Evolutionary conservation across 1,140 invertebrate species (phyloP).

Genomic region (Heliconius eleuchia): DNA sequence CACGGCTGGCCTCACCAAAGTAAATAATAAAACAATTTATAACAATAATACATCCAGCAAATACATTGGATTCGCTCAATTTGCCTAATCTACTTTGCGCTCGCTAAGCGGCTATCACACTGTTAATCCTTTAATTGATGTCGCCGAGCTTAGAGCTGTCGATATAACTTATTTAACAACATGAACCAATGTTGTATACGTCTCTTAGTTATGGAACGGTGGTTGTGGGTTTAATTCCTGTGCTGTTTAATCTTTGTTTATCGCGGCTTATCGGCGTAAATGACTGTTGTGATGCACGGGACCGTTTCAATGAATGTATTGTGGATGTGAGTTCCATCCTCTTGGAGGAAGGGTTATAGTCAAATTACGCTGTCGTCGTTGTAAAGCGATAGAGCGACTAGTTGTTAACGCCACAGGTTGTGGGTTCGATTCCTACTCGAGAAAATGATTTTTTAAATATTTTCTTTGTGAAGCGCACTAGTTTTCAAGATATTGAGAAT

Average conservation of each 20-base stretch:
- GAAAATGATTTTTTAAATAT: too few species aligned
- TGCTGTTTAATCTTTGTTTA: background rate
- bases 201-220: background rate
- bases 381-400: too few species aligned
- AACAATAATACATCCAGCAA: conserved; percentile 1
- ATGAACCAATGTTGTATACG: background rate
- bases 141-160: conserved; percentile 24
- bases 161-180: conserved; percentile 16
- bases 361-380: too few species aligned
- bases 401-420: too few species aligned
- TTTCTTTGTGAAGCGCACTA: too few species aligned
- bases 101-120: conserved; percentile 28
- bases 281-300: too few species aligned
- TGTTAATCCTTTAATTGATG: conserved; percentile 36
- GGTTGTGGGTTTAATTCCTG: background rate
- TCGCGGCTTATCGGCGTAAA: background rate
- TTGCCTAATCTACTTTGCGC: conserved; percentile 30
- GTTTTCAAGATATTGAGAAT: too few species aligned
- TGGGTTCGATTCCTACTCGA: too few species aligned
- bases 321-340: too few species aligned
- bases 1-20: background rate
- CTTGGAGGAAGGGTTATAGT: too few species aligned
- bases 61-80: conserved; percentile 16
- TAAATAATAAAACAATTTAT: conserved; percentile 3
- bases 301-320: too few species aligned